Conservation (phyloP, 2,888 invertebrate species). For the Germaria angustata region DNA sequence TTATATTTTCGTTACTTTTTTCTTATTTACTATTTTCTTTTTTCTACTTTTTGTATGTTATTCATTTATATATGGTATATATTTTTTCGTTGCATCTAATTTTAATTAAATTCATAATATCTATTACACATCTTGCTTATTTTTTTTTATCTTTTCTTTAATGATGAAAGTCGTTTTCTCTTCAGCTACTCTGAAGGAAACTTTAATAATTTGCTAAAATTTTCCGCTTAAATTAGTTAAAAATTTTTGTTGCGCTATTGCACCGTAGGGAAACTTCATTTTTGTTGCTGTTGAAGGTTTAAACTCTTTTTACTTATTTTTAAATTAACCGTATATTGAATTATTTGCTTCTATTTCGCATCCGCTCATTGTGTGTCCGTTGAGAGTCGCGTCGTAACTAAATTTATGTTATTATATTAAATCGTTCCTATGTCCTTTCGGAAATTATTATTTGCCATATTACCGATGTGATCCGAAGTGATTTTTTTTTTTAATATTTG, state of each 20-base stretch:
- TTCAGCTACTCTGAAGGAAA: background rate
- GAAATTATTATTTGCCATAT: conserved; percentile 22
- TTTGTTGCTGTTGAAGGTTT: background rate
- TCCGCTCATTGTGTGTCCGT: conserved; percentile 55
- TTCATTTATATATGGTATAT: too few species aligned
- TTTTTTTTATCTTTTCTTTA: background rate
- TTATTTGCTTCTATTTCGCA: background rate
- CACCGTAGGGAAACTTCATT: background rate
- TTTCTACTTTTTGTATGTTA: background rate
- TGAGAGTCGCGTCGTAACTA: conserved; percentile 66
- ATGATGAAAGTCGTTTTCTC: background rate
- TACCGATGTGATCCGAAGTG: conserved; percentile 38
- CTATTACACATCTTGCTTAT: background rate
- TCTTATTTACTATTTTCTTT: conserved; percentile 2
- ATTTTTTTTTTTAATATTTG: background rate
- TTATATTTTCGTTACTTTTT: background rate
- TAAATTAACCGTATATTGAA: conserved; percentile 13
- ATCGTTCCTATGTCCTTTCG: conserved; percentile 58
- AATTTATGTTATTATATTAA: conserved; percentile 44
- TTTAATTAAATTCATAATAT: background rate
- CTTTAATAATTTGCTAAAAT: background rate
- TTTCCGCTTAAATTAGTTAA: background rate
- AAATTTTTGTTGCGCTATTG: background rate
- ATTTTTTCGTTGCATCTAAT: background rate
- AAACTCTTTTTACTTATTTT: background rate